Evolutionary conservation across 2,888 invertebrate species (phyloP).

Genomic region (Ceraclea dissimilis): DNA sequence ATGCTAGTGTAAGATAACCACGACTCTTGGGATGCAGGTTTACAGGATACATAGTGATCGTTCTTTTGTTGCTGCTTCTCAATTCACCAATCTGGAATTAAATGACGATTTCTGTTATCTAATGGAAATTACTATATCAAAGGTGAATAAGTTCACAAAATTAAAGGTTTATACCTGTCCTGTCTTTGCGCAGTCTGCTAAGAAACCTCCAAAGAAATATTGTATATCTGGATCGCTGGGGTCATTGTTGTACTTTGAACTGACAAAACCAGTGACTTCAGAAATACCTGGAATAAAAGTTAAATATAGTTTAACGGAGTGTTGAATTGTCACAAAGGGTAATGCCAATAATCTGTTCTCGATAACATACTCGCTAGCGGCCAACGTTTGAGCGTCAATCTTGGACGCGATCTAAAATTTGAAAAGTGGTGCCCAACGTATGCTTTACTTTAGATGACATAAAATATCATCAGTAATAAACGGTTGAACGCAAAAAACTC

Average conservation of each 20-base stretch:
- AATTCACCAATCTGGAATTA: slow-evolving; percentile 59
- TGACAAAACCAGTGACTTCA: slow-evolving; percentile 78
- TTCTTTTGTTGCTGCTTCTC: slow-evolving; percentile 59
- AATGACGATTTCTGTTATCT: background rate
- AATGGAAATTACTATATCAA: too few relatives aligned
- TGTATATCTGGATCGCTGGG: slow-evolving; percentile 77
- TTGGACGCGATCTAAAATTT: too few relatives aligned
- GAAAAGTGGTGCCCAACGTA: too few relatives aligned
- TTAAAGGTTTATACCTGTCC: slow-evolving; percentile 49
- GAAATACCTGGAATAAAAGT: slow-evolving; percentile 54
- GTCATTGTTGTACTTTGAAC: slow-evolving; percentile 70
- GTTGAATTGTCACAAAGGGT: too few relatives aligned
- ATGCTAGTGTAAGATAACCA: slow-evolving; percentile 67
- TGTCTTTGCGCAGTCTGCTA: slow-evolving; percentile 79
- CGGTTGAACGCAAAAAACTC: too few relatives aligned
- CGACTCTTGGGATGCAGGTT: slow-evolving; percentile 81
- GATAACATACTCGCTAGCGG: too few relatives aligned
- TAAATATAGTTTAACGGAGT: too few relatives aligned
- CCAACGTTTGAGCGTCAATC: too few relatives aligned
- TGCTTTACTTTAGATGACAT: too few relatives aligned
- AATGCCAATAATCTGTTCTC: too few relatives aligned
- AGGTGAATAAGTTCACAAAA: too few relatives aligned
- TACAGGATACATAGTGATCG: slow-evolving; percentile 70
- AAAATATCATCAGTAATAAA: too few relatives aligned
- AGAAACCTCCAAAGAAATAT: slow-evolving; percentile 78